Evolutionary conservation across 2,888 invertebrate species (phyloP), one percentile per base, ranked within the genome.

Genomic region (Rugalucina vietnamica): DNA sequence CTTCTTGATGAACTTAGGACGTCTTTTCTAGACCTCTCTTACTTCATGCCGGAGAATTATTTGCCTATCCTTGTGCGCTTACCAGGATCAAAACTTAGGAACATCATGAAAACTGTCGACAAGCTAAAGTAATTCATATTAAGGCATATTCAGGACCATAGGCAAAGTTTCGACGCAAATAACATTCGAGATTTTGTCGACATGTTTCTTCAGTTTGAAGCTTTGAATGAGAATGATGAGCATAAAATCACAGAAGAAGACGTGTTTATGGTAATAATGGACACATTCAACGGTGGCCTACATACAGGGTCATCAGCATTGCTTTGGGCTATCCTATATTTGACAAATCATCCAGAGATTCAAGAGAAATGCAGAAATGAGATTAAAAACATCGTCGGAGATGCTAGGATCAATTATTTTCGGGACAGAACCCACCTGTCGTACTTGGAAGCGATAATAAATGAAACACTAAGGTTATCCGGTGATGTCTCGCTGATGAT

Each of bases 181-280:
- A 87, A 90, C 43, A 82, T 89, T 60, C 79, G 90, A 24, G 91
- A 91, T 79, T 91, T 91, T 73, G 84, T 91, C 4, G 91, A 91
- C 43, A 54, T 90, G 49, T 89, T 87, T 39, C 50, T 91, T 12
- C 57, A 57, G 57, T 10, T 29, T 29, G 57, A 57, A 27, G 8
- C 24, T 8, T 8, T 8, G 5, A 57, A 27, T 27, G 57, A 57
- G 10, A 27, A 57, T 5, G 4, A 27, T 43, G 43, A 43, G 10
- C 43, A 43, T 69, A 0, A 5, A 0, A 18, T 77, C 79, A 5
- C 76, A 89, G 89, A 83, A 73, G 82, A 80, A 0, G 82, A 86
- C 70, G 36, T 89, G n/a, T 84, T 87, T 49, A 85, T 84, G 0
- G 75, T 85, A 3, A 87, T 91, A 10, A 80, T 90, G 0, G 91